Evolutionary conservation across 2,888 invertebrate species (phyloP), one percentile per base, ranked within the genome.

Genomic region (Lithophane ornitopus): DNA sequence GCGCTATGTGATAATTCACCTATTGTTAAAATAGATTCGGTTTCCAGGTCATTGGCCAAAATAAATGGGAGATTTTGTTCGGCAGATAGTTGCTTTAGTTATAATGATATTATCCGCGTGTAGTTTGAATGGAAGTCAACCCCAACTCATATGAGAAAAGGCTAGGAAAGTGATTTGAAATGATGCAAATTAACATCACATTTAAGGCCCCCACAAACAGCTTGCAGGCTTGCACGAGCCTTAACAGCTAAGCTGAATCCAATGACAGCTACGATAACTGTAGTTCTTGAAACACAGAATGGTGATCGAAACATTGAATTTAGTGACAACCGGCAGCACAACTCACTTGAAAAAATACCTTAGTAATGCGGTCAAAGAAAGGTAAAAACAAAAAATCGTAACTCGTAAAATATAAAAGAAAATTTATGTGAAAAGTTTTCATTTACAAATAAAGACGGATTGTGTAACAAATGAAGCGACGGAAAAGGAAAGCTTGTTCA

Each of bases 371-470:
- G 61, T 28, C 26, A 81, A 75, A 44, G 46, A 72, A 85, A 81
- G 76, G 76, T 54, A 82, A 66, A 65, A 67, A 85, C 59, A 19
- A 81, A 67, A 76, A 61, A 84, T 63, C 49, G 79, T 65, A 76
- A 81, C 69, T 85, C 85, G 69, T 72, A 46, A 76, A 83, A 85
- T 74, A 72, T 70, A 83, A 82, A 83, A 78, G 46, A 61, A 74
- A 82, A 85, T 85, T 83, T 85, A 83, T 83, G 82, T 83, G 85
- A 74, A 74, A 83, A 85, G 59, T 83, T 83, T 80, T 77, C 78
- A 81, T 86, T 78, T 76, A 76, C 78, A 81, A 78, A 78, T 72
- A 78, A 78, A 84, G 85, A 79, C 66, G 66, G 84, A 86, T 84
- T 81, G 70, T 62, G 67, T 74, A 76, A 79, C 83, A 83, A 86